Conservation (phyloP, 2,888 invertebrate species). For the Cheilosia grossa region DNA sequence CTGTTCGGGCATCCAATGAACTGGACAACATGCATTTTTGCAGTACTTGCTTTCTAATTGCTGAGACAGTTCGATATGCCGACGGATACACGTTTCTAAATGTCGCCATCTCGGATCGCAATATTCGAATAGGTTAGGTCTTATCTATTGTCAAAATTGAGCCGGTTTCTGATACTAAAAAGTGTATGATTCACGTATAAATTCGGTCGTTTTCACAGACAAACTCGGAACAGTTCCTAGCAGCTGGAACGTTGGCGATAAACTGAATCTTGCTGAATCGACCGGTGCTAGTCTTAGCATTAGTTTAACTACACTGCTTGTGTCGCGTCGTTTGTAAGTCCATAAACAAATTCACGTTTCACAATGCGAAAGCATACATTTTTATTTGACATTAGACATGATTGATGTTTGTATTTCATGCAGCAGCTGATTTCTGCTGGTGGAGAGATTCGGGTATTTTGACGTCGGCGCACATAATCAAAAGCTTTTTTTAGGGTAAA, state of each 20-base stretch:
- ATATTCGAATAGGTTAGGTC: background rate
- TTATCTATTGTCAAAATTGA: background rate
- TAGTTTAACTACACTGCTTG: no score
- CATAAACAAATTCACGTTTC: no score
- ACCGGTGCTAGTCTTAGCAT: no score
- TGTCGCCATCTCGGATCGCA: conserved; percentile 19
- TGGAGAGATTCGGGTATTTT: no score
- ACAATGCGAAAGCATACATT: no score
- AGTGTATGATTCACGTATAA: background rate
- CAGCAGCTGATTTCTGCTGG: no score
- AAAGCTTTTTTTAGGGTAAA: no score
- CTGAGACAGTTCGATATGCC: conserved; percentile 8
- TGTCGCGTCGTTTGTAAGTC: no score
- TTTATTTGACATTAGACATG: no score
- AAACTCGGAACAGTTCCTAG: background rate
- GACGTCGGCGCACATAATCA: no score
- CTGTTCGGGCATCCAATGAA: conserved; percentile 11
- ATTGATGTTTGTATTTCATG: no score
- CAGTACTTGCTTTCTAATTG: conserved; percentile 22
- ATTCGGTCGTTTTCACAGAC: background rate
- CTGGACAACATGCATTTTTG: conserved; percentile 34
- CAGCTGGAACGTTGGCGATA: background rate
- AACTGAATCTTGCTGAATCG: background rate
- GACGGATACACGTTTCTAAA: conserved; percentile 14
- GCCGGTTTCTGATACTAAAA: background rate